Base-by-base conservation (phyloP, 2,113 vertebrate genomes). In the Charina bottae region DNA sequence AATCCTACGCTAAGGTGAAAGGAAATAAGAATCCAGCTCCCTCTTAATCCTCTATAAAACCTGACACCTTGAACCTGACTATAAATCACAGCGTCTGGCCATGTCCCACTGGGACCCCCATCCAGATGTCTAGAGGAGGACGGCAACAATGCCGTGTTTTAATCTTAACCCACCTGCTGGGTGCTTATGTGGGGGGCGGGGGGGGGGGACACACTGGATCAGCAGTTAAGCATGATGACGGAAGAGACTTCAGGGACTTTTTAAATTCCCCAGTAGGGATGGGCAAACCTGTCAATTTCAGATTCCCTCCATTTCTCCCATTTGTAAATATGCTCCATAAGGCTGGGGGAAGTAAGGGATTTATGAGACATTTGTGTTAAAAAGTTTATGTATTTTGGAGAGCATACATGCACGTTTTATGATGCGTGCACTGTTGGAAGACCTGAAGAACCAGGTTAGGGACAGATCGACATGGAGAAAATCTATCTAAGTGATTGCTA, bases 1-100 rank as follows among this genome's bases (percentile, higher is more conserved):
- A 88, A 88, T 72, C 87, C 49, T 42, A 0, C 0, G 28, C 4
- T 55, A 91, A 59, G 55, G 6, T 37, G 8, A 3, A 4, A 2
- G 1, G 49, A 37, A 85, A 37, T 21, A 58, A 58, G 24, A 19
- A 0, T 2, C 46, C 0, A 0, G 21, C 15, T 78, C 7, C n/a
- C 1, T 0, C 13, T 88, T 7, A 23, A 15, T 3, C 9, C 37
- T 91, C 90, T 1, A 0, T 53, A 90, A 37, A 92, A 89, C 23
- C 56, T 42, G 89, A 86, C 53, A 85, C 88, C 60, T 89, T 86
- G 59, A 42, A 84, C 64, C 42, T 46, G 26, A 37, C 85, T 62
- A 78, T 54, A 83, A 88, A 90, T 28, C 56, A 87, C 3, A 24
- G 46, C 33, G 11, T 46, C 49, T 59, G 78, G 85, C 58, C 42